Evolutionary conservation across 2,888 invertebrate genomes (phyloP).

Genomic region (Epicampocera succincta): DNA sequence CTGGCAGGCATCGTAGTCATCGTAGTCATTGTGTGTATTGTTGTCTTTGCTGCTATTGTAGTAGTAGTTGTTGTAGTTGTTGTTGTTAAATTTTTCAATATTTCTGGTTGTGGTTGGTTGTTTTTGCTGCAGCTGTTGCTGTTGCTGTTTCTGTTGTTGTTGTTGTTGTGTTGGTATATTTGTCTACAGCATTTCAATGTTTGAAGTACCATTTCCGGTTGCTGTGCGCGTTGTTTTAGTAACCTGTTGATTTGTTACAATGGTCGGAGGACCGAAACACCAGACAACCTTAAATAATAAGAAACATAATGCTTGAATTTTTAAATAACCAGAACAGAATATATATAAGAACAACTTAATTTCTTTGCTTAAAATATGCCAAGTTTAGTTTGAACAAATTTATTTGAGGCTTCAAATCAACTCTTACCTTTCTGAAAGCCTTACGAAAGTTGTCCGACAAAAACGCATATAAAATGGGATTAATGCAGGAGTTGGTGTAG

Average conservation of each 20-base stretch:
- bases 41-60: slow-evolving; percentile 19
- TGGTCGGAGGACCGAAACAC: slow-evolving; percentile 80
- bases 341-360: too few species aligned
- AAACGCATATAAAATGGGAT: slow-evolving; percentile 96
- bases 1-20: background rate
- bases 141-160: slow-evolving; percentile 8
- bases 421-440: slow-evolving; percentile 87
- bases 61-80: slow-evolving; percentile 31
- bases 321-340: too few species aligned
- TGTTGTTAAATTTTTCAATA: background rate
- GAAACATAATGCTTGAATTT: background rate
- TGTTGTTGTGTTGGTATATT: slow-evolving; percentile 13
- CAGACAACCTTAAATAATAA: slow-evolving; percentile 78
- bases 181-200: slow-evolving; percentile 81
- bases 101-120: background rate
- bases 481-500: slow-evolving; percentile 97
- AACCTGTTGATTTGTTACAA: slow-evolving; percentile 80
- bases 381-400: background rate
- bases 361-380: too few species aligned
- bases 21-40: slow-evolving; percentile 8
- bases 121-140: slow-evolving; percentile 18
- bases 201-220: slow-evolving; percentile 85
- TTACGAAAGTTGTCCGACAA: slow-evolving; percentile 96
- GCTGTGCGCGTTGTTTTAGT: slow-evolving; percentile 86
- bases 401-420: background rate